Percentiles rank a stretch among this genome's conserved stretches.
Evolutionary conservation across 1,140 invertebrate species (phyloP).

Genomic region (Campoletis sonorensis): DNA sequence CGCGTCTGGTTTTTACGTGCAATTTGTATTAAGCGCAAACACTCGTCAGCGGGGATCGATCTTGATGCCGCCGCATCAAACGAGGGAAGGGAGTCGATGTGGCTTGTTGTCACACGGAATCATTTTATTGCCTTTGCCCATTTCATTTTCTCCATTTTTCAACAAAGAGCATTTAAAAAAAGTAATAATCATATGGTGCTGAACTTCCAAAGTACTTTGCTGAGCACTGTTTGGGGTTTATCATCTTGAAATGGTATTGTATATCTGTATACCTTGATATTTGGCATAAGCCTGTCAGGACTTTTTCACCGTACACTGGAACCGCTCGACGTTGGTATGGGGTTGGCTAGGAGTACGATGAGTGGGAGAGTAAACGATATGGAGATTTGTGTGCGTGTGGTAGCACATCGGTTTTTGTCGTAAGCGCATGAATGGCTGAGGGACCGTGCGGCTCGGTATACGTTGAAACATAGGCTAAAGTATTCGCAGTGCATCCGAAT

Average conservation of each 20-base stretch:
- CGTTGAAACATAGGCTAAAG: conserved; percentile 1
- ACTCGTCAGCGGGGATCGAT: conserved; percentile 56
- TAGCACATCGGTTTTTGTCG: conserved; percentile 43
- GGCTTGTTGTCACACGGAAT: too few species aligned
- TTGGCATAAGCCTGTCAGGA: conserved; percentile 10
- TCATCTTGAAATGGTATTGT: too few species aligned
- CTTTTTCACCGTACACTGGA: conserved; percentile 32
- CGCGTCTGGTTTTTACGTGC: conserved; percentile 61
- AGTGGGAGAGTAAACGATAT: neutral
- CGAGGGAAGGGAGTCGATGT: conserved; percentile 11
- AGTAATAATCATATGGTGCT: too few species aligned
- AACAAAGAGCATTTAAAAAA: too few species aligned
- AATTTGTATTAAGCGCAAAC: conserved; percentile 65
- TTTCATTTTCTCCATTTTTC: too few species aligned
- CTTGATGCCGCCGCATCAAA: conserved; percentile 23
- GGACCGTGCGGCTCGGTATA: neutral
- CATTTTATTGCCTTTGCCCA: too few species aligned
- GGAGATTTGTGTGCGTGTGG: neutral
- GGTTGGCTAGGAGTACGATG: neutral
- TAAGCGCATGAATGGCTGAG: conserved; percentile 63
- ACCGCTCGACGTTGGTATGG: conserved; percentile 14
- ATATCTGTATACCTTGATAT: neutral
- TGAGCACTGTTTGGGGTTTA: too few species aligned
- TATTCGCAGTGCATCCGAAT: conserved; percentile 62
- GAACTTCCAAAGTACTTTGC: too few species aligned